Evolutionary conservation across 2,888 invertebrate genomes (phyloP), one percentile per base, ranked within the genome.

Genomic region (Lamellibrachia columna): DNA sequence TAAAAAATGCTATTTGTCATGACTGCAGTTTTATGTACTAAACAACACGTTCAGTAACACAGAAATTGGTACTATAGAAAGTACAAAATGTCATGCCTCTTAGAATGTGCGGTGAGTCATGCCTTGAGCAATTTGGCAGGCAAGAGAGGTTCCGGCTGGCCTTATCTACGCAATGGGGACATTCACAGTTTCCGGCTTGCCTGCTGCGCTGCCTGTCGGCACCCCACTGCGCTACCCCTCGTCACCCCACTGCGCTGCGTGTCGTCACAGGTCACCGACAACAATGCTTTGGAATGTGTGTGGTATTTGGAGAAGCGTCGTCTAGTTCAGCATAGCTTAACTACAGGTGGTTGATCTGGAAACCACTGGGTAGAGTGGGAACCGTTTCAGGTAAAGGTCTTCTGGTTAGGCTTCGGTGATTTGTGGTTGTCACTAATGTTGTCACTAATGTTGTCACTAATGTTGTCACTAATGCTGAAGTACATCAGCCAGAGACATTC

Each of bases 161-260:
- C 22, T 22, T 15, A 75, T 75, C 75, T 22, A 75, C 2, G 15
- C 75, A 75, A 4, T 75, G 22, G 75, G 75, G 75, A 75, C 75
- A 75, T 75, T 75, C 75, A 22, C 15, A 75, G 75, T 75, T 75
- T 75, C 75, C 75, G 75, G 75, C 75, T 75, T 75, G 75, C 75
- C 22, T 75, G 75, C 75, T 75, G 75, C 75, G 15, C 2, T 75
- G 15, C 22, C 7, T 75, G 22, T 22, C 22, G 75, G 15, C 75
- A 75, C 75, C 22, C 75, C 22, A 75, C 75, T 6, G 1, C 75
- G 22, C 22, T 75, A n/a, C n/a, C 40, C 40, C 40, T 40, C 40
- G 40, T 40, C 40, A 40, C 40, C 75, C 22, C n/a, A n/a, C 75
- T 75, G 75, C 75, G 15, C 2, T 75, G n/a, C 22, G n/a, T 75